Base-by-base conservation (phyloP, 1,140 invertebrate genomes). In the Lanistes nyassanus region DNA sequence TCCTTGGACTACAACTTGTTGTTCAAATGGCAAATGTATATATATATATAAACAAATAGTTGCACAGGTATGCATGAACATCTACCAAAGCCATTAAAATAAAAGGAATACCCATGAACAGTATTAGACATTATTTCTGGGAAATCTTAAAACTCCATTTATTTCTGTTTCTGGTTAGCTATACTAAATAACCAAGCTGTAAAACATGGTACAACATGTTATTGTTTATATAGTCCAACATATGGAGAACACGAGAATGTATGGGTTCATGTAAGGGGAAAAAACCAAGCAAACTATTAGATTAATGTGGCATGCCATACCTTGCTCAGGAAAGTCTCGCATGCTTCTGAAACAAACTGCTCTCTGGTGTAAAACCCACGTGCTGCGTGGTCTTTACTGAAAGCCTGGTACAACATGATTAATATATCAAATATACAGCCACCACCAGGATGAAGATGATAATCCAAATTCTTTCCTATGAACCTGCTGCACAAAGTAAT, bases 291-390 rank as follows among this genome's bases (percentile, higher is more conserved):
- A 72, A 39, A 62, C n/a, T n/a, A n/a, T n/a, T n/a, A n/a, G n/a
- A n/a, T n/a, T n/a, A n/a, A n/a, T n/a, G n/a, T n/a, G n/a, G n/a
- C n/a, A 31, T 47, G 29, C 39, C 65, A 55, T 73, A 80, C 81
- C 76, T 82, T 81, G 55, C 68, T 77, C 36, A 80, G 37, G 69
- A 81, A 80, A 3, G 78, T 66, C 21, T 82, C 81, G 74, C 81
- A 80, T 16, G 78, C 71, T 34, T 82, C 81, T 21, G 76, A 58
- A 19, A 79, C 60, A 80, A 82, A 82, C 56, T 82, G 79, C 51
- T 82, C 81, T 60, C 51, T 62, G 13, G 79, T 79, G 42, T 77
- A 73, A 34, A 79, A 71, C n/a, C 76, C 75, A 56, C 79, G 75
- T 23, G 74, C 37, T 13, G 70, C 53, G 34, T 58, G 68, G 21